These are phyloP conservation scores for Campaea margaritaria DNA, from an alignment of 2,888 invertebrate species.

Conservation along the genomic window DNA sequence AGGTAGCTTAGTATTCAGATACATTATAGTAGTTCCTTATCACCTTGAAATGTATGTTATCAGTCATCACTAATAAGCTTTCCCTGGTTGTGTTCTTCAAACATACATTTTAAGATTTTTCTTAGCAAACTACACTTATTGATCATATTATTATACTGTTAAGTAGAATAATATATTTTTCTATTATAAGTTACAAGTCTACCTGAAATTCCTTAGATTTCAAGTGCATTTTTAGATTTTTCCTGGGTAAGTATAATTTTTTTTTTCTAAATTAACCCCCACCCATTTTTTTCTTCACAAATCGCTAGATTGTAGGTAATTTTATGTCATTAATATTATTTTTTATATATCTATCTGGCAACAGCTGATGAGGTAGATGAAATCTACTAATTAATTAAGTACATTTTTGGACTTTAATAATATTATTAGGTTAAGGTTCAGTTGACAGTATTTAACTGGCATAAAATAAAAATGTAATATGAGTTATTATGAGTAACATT, in stretches of 20 bases:
- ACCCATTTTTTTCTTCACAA: conserved; percentile 53
- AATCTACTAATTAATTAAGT: conserved; percentile 67
- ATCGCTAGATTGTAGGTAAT: conserved; percentile 62
- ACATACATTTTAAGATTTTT: conserved; percentile 18
- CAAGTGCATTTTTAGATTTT: conserved; percentile 55
- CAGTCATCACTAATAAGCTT: conserved; percentile 13
- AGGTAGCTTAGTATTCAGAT: conserved; percentile 17
- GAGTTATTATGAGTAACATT: conserved; percentile 15
- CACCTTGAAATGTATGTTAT: conserved; percentile 9
- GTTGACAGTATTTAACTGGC: conserved; percentile 51
- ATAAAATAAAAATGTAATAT: conserved; percentile 35
- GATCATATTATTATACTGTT: conserved; percentile 33
- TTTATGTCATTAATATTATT: conserved; percentile 60
- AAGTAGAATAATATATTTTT: conserved; percentile 41
- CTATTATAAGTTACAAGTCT: conserved; percentile 16
- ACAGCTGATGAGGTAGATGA: conserved; percentile 66
- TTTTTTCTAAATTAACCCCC: conserved; percentile 57
- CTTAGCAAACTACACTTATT: conserved; percentile 20
- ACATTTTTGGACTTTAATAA: conserved; percentile 62
- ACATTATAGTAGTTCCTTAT: conserved; percentile 1
- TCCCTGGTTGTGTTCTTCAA: conserved; percentile 17
- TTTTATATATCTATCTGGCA: conserved; percentile 46
- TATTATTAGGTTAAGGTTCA: conserved; percentile 67
- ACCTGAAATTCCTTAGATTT: background rate
- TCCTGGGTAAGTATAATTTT: conserved; percentile 66